A percentile compares a stretch with the other conserved stretches of the same genome.
phyloP scores from a whole-genome alignment of 2,888 invertebrate species.

The Aplocera efformata region DNA sequence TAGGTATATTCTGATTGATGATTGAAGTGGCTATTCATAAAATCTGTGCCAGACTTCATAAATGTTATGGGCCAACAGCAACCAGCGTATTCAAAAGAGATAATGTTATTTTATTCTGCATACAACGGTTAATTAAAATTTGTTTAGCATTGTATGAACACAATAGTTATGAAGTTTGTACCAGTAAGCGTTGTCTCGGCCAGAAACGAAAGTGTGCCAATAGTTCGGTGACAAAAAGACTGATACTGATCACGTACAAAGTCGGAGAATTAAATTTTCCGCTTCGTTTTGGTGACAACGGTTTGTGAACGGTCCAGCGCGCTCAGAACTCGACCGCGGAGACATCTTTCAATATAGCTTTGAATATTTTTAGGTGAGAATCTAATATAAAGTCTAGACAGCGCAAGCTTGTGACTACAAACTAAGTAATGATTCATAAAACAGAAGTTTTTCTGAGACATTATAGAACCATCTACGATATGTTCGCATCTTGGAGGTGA shows the following conservation, averaged over 20 bases:
- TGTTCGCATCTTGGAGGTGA: too few species aligned
- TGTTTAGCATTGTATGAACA: conserved; percentile 42
- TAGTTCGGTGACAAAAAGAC: conserved; percentile 56
- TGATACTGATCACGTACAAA: conserved; percentile 69
- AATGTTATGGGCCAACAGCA: conserved; percentile 34
- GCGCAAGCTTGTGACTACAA: too few species aligned
- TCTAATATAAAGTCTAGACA: too few species aligned
- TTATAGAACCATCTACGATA: too few species aligned
- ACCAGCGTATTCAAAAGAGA: conserved; percentile 32
- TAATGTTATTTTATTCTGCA: conserved; percentile 40
- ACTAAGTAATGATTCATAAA: too few species aligned
- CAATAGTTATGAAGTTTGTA: conserved; percentile 35
- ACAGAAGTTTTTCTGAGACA: too few species aligned
- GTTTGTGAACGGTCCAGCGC: conserved; percentile 56
- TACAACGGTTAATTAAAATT: conserved; percentile 52
- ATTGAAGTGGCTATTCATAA: conserved; percentile 35
- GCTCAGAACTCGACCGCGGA: conserved; percentile 29
- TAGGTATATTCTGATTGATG: conserved; percentile 38
- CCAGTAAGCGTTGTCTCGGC: conserved; percentile 42
- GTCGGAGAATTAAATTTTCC: conserved; percentile 71
- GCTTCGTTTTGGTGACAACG: conserved; percentile 70
- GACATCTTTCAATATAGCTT: conserved; percentile 17
- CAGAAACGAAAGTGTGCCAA: conserved; percentile 66
- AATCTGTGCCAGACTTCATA: conserved; percentile 39
- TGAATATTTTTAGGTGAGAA: conserved; percentile 20